Base-by-base conservation (phyloP, 2,797 vertebrate species). In the Chaenodraco wilsoni region DNA sequence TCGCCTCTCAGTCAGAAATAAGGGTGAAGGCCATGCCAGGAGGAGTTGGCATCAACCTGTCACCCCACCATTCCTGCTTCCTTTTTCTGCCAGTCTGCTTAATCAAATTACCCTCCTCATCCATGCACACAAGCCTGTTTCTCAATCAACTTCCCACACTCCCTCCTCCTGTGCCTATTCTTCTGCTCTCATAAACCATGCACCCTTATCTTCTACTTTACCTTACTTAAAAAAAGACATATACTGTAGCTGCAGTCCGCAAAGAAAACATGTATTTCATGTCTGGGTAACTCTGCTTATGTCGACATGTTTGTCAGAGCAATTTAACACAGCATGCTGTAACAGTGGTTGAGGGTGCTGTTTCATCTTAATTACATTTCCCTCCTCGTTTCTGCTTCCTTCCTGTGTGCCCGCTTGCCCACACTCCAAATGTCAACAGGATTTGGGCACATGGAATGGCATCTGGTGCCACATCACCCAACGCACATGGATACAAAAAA, bases 391-490 rank as follows among this genome's bases (percentile, higher is more conserved):
- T 75, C 74, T 69, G 77, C 84, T 90, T 90, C 89, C 84, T 90
- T 88, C 86, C 84, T 88, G 86, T 79, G 80, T 88, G 87, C 85
- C 78, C 65, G 48, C 83, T 88, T 90, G 84, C 90, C 91, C 88
- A 88, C 78, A 84, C 95, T 96, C 96, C 95, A 97, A 98, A 97
- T 97, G 96, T 97, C 96, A 97, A 95, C 95, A 96, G 95, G 95
- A 97, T 95, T 95, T 95, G 96, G 95, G 96, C 96, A 97, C 96
- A 97, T 96, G 96, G 95, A 96, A 94, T 95, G 96, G 95, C 96
- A 98, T 97, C 96, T 98, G 97, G 96, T 97, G 96, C 96, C 95
- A 95, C 91, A 94, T 95, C 91, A 91, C 95, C 95, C 89, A 83
- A 91, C 93, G 93, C 96, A 92, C 93, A 90, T 87, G 94, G 94